Conservation (phyloP, 2,797 vertebrate species). For the Aotus griseimembra region DNA sequence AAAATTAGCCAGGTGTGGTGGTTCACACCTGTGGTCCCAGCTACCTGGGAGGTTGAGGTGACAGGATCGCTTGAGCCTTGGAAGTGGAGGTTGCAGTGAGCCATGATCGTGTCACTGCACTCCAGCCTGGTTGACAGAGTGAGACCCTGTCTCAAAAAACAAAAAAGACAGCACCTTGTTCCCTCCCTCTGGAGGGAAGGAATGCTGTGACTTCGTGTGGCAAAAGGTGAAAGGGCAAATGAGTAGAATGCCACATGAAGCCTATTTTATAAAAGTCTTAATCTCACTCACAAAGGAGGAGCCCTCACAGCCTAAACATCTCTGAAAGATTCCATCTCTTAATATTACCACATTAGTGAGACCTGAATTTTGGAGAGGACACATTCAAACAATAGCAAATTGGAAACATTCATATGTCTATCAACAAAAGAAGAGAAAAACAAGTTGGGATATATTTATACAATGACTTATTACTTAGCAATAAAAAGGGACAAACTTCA, state of each 20-base stretch:
- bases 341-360: neutral
- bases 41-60: neutral
- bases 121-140: neutral
- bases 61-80: neutral
- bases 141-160: neutral
- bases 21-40: neutral
- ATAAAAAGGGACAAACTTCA: conserved; percentile 5
- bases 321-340: neutral
- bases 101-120: neutral
- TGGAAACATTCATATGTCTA: neutral
- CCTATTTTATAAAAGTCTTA: neutral
- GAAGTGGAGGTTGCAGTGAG: neutral
- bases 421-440: neutral
- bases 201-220: neutral
- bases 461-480: neutral
- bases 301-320: neutral
- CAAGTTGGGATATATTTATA: neutral
- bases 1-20: neutral
- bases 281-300: neutral
- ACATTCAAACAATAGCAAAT: neutral
- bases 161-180: neutral
- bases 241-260: neutral
- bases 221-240: neutral
- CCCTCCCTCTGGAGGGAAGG: neutral
- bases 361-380: neutral